These are phyloP conservation scores for Baccha elongata DNA, from an alignment of 2,888 invertebrate species.

Conservation along the genomic window DNA sequence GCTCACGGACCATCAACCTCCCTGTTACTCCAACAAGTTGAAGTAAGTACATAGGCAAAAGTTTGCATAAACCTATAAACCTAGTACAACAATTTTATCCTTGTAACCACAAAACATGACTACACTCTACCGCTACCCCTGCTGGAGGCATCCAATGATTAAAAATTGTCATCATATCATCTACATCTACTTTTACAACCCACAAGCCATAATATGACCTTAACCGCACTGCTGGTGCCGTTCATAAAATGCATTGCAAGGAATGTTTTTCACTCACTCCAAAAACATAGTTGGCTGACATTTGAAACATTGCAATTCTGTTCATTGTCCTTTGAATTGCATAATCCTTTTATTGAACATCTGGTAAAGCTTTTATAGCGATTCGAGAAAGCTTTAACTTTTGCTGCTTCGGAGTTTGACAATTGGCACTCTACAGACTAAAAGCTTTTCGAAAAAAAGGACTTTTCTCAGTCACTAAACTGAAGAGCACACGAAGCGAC, in stretches of 20 bases:
- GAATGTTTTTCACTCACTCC: not conserved
- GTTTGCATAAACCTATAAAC: too few relatives aligned
- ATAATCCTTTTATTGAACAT: conserved; percentile 16
- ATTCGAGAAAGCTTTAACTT: not conserved
- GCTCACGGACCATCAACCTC: too few relatives aligned
- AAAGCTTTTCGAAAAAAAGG: not conserved
- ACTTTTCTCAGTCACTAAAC: conserved; percentile 44
- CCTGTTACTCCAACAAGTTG: conserved; percentile 15
- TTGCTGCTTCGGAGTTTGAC: not conserved
- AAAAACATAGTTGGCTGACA: not conserved
- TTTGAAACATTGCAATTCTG: conserved; percentile 10
- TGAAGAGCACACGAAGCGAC: conserved; percentile 51
- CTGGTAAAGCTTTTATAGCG: not conserved
- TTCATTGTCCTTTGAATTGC: conserved; percentile 9
- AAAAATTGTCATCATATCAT: conserved; percentile 15
- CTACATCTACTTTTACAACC: not conserved
- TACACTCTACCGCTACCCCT: not conserved
- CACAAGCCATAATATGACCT: conserved; percentile 1
- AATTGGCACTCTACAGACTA: not conserved
- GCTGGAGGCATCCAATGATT: conserved; percentile 1
- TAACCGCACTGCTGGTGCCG: not conserved
- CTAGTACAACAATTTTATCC: not conserved
- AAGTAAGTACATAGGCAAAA: too few relatives aligned
- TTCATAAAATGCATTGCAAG: not conserved
- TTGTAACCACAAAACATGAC: not conserved